Evolutionary conservation across 2,888 invertebrate species (phyloP).

Genomic region (Crematogaster levior): DNA sequence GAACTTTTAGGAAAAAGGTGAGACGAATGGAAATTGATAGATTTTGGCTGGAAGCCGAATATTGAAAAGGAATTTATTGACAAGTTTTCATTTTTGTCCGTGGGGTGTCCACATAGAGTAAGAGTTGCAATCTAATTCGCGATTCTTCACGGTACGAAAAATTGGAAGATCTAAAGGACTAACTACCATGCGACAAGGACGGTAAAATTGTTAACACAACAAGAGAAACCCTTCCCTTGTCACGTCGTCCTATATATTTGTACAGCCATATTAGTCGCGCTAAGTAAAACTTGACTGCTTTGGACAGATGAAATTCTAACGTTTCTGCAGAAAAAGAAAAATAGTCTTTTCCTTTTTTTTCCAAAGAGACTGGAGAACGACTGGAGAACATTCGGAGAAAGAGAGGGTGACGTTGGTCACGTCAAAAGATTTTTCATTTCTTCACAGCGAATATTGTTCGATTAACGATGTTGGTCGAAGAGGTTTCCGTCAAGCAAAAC

Average conservation of each 20-base stretch:
- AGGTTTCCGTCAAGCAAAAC: neutral
- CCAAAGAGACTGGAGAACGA: constrained; percentile 2
- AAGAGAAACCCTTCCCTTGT: constrained; percentile 32
- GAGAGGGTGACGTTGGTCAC: constrained; percentile 66
- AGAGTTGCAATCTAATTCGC: constrained; percentile 67
- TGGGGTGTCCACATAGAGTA: constrained; percentile 27
- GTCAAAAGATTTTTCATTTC: constrained; percentile 57
- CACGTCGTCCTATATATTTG: constrained; percentile 76
- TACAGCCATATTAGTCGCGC: constrained; percentile 77
- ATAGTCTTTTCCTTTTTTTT: neutral
- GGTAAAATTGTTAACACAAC: constrained; percentile 62
- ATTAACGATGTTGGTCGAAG: neutral
- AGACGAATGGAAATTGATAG: constrained; percentile 55
- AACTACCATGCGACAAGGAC: constrained; percentile 71
- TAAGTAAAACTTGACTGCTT: constrained; percentile 42
- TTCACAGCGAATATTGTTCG: constrained; percentile 28
- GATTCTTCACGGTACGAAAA: constrained; percentile 66
- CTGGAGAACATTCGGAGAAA: constrained; percentile 36
- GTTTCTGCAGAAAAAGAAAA: constrained; percentile 47
- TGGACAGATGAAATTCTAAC: constrained; percentile 10
- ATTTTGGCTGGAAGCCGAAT: constrained; percentile 47
- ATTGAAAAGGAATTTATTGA: constrained; percentile 55
- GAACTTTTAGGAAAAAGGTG: constrained; percentile 18
- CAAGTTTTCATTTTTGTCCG: constrained; percentile 53
- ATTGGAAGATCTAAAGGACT: constrained; percentile 58